Percentiles rank a stretch among this genome's conserved stretches.
phyloP scores from a whole-genome alignment of 2,113 vertebrate species.

The Mastomys coucha region DNA sequence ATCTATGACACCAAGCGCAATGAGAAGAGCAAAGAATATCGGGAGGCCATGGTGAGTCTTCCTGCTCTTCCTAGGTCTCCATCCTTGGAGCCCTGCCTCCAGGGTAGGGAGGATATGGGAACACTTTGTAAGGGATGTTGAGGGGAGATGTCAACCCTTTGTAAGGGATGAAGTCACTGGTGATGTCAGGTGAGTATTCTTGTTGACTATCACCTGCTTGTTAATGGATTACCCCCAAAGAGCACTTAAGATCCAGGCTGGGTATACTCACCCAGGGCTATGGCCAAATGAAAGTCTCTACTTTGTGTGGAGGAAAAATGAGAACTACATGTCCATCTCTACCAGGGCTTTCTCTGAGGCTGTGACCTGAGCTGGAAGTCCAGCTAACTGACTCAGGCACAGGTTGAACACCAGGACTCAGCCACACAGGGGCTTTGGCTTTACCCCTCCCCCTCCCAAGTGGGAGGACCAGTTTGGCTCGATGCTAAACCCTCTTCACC shows the following conservation, averaged over 20 bases:
- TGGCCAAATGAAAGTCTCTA: neutral
- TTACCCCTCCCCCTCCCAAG: too few relatives aligned
- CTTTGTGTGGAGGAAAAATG: neutral
- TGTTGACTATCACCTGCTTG: neutral
- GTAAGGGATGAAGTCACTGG: neutral
- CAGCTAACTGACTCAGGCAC: accelerated
- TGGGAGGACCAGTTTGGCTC: neutral
- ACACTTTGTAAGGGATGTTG: neutral
- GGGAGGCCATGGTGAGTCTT: slow-evolving; percentile 86
- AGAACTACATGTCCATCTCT: neutral
- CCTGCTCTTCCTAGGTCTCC: accelerated
- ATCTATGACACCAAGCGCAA: slow-evolving; percentile 87
- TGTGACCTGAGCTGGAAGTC: neutral
- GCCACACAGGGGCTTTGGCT: neutral
- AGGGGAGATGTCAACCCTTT: too few relatives aligned
- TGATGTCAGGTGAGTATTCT: neutral
- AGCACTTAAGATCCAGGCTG: neutral
- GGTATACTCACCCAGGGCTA: neutral
- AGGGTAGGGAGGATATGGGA: neutral
- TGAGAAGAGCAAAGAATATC: slow-evolving; percentile 77
- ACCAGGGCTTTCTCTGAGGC: neutral
- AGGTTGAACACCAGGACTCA: neutral
- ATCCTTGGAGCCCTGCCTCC: neutral
- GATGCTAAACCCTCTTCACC: neutral
- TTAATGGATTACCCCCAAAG: neutral